Percentiles rank a stretch among this genome's conserved stretches.
These are phyloP conservation scores for Pteronotus mesoamericanus DNA, from an alignment of 2,797 vertebrate genomes.

Conservation along the genomic window DNA sequence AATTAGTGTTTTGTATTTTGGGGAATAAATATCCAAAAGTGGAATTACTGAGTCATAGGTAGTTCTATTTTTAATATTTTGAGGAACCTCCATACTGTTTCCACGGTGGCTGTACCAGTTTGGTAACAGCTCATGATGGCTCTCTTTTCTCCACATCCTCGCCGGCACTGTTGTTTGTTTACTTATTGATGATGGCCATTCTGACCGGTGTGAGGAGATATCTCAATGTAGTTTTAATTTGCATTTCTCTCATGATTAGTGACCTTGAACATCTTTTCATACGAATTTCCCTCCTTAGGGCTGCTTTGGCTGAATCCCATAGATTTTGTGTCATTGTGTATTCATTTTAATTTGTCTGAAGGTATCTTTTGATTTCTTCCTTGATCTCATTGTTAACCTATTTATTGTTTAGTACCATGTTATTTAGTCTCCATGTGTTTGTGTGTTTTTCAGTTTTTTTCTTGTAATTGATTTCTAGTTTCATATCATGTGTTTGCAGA, in stretches of 20 bases:
- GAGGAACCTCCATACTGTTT: neutral
- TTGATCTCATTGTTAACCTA: neutral
- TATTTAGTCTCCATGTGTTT: neutral
- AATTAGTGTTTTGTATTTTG: neutral
- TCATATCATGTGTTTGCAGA: neutral
- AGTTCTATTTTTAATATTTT: neutral
- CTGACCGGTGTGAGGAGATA: neutral
- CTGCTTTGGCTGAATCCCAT: neutral
- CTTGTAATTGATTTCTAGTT: neutral
- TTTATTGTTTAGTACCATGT: neutral
- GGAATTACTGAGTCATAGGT: neutral
- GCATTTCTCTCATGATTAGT: neutral
- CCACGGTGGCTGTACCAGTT: neutral
- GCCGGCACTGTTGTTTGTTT: neutral
- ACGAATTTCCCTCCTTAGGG: neutral
- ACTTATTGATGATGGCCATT: neutral
- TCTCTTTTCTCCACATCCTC: neutral
- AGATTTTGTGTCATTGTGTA: neutral
- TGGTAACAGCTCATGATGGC: neutral
- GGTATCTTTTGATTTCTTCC: neutral
- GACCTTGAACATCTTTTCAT: neutral
- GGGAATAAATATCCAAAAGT: neutral
- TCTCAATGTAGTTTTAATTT: neutral
- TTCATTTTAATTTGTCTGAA: neutral
- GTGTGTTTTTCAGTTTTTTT: neutral